Conservation (phyloP, 2,113 vertebrate species). For the Scomber colias region DNA sequence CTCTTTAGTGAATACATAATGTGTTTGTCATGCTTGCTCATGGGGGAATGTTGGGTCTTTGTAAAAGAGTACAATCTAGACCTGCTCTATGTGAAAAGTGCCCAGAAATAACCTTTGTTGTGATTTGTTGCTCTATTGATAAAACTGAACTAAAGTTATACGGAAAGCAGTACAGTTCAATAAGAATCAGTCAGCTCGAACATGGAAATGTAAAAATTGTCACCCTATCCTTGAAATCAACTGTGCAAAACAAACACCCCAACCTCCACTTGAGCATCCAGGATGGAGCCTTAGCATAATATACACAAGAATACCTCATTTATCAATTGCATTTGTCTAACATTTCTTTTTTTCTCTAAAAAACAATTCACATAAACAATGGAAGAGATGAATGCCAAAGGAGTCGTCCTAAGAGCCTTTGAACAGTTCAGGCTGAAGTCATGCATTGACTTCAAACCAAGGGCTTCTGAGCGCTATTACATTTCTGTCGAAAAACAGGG, state of each 20-base stretch:
- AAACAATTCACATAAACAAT: neutral
- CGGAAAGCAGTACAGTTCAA: neutral
- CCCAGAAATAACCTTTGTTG: too few relatives aligned
- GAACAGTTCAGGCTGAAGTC: constrained; percentile 91
- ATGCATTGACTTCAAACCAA: constrained; percentile 91
- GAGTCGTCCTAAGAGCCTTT: constrained; percentile 87
- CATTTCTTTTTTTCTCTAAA: neutral
- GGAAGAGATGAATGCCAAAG: constrained; percentile 90
- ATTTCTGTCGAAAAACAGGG: constrained; percentile 76
- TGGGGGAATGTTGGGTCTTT: too few relatives aligned
- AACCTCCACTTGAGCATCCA: neutral
- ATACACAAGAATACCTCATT: neutral
- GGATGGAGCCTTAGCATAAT: neutral
- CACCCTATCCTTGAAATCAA: neutral
- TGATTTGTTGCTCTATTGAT: too few relatives aligned
- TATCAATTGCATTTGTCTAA: neutral
- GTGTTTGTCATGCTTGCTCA: too few relatives aligned
- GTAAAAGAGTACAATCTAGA: too few relatives aligned
- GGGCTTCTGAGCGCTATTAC: constrained; percentile 84
- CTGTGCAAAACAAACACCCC: too few relatives aligned
- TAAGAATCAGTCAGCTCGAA: neutral
- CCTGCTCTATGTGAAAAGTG: too few relatives aligned
- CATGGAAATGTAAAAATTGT: too few relatives aligned
- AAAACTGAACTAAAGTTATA: too few relatives aligned
- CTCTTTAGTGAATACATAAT: neutral